phyloP scores from a whole-genome alignment of 2,888 invertebrate genomes.

The Sthenelais limicola region DNA sequence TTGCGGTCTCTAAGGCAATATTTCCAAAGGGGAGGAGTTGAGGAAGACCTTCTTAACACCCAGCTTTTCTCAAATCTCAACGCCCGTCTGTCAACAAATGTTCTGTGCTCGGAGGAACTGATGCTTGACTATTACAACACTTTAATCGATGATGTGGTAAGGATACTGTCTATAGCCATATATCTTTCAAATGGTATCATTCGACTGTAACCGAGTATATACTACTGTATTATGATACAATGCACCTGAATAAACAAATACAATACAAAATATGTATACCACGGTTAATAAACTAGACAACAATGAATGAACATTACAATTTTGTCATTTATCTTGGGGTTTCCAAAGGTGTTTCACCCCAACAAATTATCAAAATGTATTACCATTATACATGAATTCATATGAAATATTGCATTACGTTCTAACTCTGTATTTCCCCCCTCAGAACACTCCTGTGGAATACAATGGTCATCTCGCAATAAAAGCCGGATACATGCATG shows the following conservation, averaged over 20 bases:
- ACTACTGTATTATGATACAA: too few relatives aligned
- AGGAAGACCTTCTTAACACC: slow-evolving; percentile 43
- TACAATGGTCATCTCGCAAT: slow-evolving; percentile 63
- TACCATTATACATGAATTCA: too few relatives aligned
- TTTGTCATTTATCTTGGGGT: too few relatives aligned
- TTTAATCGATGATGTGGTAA: slow-evolving; percentile 50
- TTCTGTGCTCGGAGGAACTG: slow-evolving; percentile 57
- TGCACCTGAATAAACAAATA: too few relatives aligned
- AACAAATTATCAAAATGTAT: neutral
- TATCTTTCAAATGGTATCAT: too few relatives aligned
- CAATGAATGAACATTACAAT: too few relatives aligned
- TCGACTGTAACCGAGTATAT: neutral
- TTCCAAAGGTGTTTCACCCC: too few relatives aligned
- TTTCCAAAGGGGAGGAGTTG: slow-evolving; percentile 57
- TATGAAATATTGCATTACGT: too few relatives aligned
- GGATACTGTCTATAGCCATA: too few relatives aligned
- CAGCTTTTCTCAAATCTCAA: slow-evolving; percentile 31
- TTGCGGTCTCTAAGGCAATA: slow-evolving; percentile 56
- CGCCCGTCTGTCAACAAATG: slow-evolving; percentile 56
- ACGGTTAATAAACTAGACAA: too few relatives aligned
- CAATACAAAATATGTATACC: too few relatives aligned
- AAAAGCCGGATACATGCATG: slow-evolving; percentile 62
- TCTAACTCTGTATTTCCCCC: too few relatives aligned
- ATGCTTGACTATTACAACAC: slow-evolving; percentile 59
- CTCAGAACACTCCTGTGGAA: slow-evolving; percentile 60